Percentiles rank a stretch among this genome's conserved stretches.
Evolutionary conservation across 2,888 invertebrate species (phyloP).

Genomic region (Pterostichus madidus): DNA sequence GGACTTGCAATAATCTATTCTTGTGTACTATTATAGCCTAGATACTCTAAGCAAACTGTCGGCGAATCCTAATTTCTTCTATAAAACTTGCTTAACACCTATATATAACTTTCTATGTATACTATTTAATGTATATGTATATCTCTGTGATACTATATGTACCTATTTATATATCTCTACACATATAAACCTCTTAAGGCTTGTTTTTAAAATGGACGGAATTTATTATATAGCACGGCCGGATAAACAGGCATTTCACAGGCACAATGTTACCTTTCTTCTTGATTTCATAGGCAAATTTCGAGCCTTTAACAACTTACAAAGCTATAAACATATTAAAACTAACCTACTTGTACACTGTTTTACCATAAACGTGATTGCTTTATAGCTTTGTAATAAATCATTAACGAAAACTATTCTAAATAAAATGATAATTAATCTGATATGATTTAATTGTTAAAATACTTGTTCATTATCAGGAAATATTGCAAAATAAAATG

Average conservation of each 20-base stretch:
- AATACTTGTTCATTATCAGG: slow-evolving; percentile 27
- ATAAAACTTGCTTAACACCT: slow-evolving; percentile 61
- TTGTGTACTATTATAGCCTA: slow-evolving; percentile 69
- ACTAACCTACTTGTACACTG: slow-evolving; percentile 41
- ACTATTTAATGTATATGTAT: slow-evolving; percentile 55
- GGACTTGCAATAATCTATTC: slow-evolving; percentile 73
- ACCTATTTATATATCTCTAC: slow-evolving; percentile 50
- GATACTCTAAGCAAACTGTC: slow-evolving; percentile 44
- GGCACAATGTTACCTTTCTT: slow-evolving; percentile 50
- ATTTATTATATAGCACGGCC: slow-evolving; percentile 62
- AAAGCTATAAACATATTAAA: slow-evolving; percentile 9
- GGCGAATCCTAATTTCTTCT: slow-evolving; percentile 71
- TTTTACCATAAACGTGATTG: slow-evolving; percentile 7
- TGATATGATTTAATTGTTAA: slow-evolving; percentile 4
- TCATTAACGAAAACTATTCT: slow-evolving; percentile 24
- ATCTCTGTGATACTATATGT: slow-evolving; percentile 53
- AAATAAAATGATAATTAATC: slow-evolving; percentile 11
- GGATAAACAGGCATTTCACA: slow-evolving; percentile 51
- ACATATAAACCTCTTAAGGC: slow-evolving; percentile 46
- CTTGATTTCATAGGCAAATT: slow-evolving; percentile 13
- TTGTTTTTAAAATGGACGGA: slow-evolving; percentile 64
- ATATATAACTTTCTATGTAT: slow-evolving; percentile 63
- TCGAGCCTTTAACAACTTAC: slow-evolving; percentile 9
- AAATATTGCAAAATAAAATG: slow-evolving; percentile 13
- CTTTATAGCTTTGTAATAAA: slow-evolving; percentile 18